Percentiles rank a stretch among this genome's conserved stretches.
phyloP scores from a whole-genome alignment of 2,113 vertebrate genomes.

The Passer montanus region DNA sequence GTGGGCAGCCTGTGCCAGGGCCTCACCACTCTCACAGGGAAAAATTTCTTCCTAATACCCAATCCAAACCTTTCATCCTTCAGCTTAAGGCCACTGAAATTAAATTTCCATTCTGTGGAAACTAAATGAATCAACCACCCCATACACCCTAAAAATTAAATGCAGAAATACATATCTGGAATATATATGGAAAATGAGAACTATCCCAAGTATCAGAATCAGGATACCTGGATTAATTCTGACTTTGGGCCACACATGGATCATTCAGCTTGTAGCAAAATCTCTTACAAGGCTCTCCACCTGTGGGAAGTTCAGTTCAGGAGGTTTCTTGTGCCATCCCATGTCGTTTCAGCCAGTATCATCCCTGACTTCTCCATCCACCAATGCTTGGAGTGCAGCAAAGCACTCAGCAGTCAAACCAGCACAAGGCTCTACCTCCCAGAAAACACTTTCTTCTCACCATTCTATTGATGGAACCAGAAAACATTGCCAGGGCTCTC shows the following conservation, averaged over 20 bases:
- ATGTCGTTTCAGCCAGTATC: not conserved
- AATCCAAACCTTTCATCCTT: not conserved
- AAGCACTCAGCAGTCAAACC: not conserved
- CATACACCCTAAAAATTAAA: not conserved
- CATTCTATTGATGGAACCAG: rapidly evolving
- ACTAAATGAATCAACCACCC: rapidly evolving
- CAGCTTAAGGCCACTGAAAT: not conserved
- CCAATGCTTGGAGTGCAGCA: rapidly evolving
- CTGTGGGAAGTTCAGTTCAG: rapidly evolving
- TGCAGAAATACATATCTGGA: rapidly evolving
- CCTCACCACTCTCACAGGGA: not conserved
- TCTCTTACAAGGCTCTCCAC: not conserved
- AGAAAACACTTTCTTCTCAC: not conserved
- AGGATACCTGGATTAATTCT: not conserved
- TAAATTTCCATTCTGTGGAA: not conserved
- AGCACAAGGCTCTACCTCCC: not conserved
- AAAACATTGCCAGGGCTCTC: not conserved
- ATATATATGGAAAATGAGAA: not conserved
- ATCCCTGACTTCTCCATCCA: not conserved
- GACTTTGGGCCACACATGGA: rapidly evolving
- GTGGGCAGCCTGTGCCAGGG: not conserved
- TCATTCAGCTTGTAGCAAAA: rapidly evolving
- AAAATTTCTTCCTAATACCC: not conserved
- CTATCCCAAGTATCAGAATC: not conserved
- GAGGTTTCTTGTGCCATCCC: not conserved